Percentiles rank a stretch among this genome's conserved stretches.
phyloP scores from a whole-genome alignment of 1,140 invertebrate species.

The Ceratina japonica region DNA sequence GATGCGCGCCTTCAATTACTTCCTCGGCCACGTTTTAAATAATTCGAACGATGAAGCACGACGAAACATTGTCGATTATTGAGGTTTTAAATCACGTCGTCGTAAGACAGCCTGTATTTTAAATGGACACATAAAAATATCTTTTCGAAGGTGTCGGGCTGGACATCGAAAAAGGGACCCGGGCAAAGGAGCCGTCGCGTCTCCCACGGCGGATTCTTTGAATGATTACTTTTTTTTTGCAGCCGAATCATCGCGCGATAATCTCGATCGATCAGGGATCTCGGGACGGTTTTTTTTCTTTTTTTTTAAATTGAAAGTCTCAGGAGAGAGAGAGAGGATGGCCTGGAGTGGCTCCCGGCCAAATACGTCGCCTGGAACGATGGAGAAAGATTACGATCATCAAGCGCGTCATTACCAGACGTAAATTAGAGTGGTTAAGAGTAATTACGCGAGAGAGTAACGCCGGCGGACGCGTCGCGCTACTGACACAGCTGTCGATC shows the following conservation, averaged over 20 bases:
- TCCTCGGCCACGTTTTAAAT: no score
- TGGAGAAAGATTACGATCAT: conserved; percentile 39
- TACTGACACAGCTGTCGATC: conserved; percentile 46
- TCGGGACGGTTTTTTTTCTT: not conserved
- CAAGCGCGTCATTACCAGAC: conserved; percentile 46
- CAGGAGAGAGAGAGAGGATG: not conserved
- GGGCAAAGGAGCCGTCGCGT: no score
- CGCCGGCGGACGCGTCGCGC: not conserved
- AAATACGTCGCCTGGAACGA: conserved; percentile 27
- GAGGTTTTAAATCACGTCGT: no score
- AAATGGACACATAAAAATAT: no score
- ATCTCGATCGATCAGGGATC: conserved; percentile 6
- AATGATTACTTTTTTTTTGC: not conserved
- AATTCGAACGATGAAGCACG: no score
- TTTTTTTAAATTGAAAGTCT: conserved; percentile 38
- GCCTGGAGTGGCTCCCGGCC: conserved; percentile 7
- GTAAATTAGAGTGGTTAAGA: conserved; percentile 48
- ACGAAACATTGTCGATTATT: no score
- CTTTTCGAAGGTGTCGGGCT: no score
- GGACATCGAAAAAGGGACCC: no score
- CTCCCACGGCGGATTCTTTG: not conserved
- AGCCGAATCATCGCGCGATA: not conserved
- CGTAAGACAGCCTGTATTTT: no score
- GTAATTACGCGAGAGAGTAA: conserved; percentile 40
- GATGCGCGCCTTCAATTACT: no score